Conservation (phyloP, 1,140 invertebrate genomes). For the Zaprionus davidi region DNA sequence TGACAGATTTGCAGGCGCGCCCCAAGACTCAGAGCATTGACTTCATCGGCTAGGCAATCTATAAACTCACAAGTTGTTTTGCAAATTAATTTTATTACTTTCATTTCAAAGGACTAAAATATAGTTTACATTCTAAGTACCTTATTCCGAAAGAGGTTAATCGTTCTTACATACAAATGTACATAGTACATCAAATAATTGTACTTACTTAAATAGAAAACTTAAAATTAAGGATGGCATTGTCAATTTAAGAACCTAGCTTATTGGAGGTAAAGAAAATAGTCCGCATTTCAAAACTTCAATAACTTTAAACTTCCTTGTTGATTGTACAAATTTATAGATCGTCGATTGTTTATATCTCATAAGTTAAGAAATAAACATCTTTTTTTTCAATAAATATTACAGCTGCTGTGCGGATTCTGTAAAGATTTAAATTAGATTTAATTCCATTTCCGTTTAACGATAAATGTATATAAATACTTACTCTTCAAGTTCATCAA, state of each 20-base stretch:
- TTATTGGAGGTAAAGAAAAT: background rate
- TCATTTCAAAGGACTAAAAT: background rate
- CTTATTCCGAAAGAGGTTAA: background rate
- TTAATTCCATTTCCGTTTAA: background rate
- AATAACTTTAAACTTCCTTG: constrained; percentile 8
- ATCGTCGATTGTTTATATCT: background rate
- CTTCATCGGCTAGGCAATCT: constrained; percentile 39
- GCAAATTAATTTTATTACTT: constrained; percentile 3
- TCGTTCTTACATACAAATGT: background rate
- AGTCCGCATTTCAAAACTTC: background rate
- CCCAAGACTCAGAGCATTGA: constrained; percentile 48
- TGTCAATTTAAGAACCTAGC: background rate
- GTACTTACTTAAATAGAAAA: background rate
- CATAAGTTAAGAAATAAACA: background rate
- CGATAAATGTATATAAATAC: background rate
- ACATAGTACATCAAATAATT: constrained; percentile 23
- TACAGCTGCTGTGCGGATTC: constrained; percentile 53
- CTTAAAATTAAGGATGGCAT: background rate
- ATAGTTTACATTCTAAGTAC: background rate
- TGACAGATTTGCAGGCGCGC: constrained; percentile 59
- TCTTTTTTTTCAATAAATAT: constrained; percentile 6
- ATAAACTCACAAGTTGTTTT: background rate
- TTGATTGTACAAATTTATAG: constrained; percentile 28
- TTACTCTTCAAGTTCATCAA: constrained; percentile 63
- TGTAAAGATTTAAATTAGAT: constrained; percentile 32